Evolutionary conservation across 2,797 vertebrate genomes (phyloP), one percentile per base, ranked within the genome.

Genomic region (Eurystomus glaucurus): DNA sequence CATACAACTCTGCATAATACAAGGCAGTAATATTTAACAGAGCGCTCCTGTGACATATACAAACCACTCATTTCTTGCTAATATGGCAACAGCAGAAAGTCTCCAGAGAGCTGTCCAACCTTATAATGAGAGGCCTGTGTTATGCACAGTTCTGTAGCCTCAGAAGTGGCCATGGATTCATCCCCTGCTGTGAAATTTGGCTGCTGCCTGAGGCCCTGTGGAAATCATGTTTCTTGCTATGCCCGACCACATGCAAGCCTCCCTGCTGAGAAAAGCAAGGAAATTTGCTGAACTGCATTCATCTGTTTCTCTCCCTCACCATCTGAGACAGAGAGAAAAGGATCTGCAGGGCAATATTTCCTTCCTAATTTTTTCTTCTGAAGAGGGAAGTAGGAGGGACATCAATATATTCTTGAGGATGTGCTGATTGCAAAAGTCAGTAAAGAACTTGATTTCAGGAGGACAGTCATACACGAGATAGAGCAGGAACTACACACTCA

Each of bases 171-270:
- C 96, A 45, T 50, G 79, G 94, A 94, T 94, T 93, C 89, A 76
- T 58, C 77, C 69, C 96, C 93, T 93, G 93, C 96, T 96, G 95
- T 93, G 96, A 96, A 96, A 93, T 93, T 88, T 97, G 96, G 80
- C 96, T 96, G 92, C 91, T 85, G 88, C 94, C 93, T 83, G 85
- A 94, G 92, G 93, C 88, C 95, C 90, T 96, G 84, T 96, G 88
- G 96, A 96, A 97, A 95, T 96, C 88, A 84, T 39, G 43, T 95
- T 97, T 97, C 83, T 96, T 96, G 93, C 92, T 91, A 35, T 93
- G 65, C 78, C 62, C 0, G 0, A 92, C 85, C 86, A 96, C 3
- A 20, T 97, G 94, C 85, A 43, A 93, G 76, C 23, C 33, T 86
- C 75, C 93, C 92, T 81, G 76, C 87, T 96, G 88, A 79, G 92